Evolutionary conservation across 2,888 invertebrate species (phyloP).

Genomic region (Helleia helle): DNA sequence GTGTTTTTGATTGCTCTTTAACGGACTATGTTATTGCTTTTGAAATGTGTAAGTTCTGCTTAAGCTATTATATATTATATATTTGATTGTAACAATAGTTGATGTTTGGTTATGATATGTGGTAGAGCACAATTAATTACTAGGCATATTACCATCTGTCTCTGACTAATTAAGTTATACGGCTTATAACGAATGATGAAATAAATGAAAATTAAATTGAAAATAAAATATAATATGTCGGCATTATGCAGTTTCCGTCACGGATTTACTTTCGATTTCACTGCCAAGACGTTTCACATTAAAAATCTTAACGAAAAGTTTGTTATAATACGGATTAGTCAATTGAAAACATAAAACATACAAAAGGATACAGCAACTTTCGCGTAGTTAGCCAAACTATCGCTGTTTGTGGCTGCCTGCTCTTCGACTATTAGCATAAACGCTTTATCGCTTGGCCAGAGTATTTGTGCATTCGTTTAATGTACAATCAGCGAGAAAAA

Average conservation of each 20-base stretch:
- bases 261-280: too few species aligned
- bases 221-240: too few species aligned
- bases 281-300: too few species aligned
- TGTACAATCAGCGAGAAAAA: conserved; percentile 1
- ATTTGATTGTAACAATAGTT: background rate
- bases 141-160: too few species aligned
- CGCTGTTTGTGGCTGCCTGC: conserved; percentile 13
- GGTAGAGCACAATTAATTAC: too few species aligned
- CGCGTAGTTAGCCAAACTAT: conserved; percentile 7
- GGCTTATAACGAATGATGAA: too few species aligned
- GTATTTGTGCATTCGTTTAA: conserved; percentile 14
- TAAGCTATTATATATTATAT: background rate
- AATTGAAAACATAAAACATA: conserved; percentile 9
- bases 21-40: background rate
- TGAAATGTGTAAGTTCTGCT: background rate
- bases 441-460: conserved; percentile 19
- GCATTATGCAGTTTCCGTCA: too few species aligned
- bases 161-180: too few species aligned
- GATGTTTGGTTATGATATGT: too few species aligned
- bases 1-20: conserved; percentile 5
- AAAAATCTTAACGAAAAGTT: too few species aligned
- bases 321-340: too few species aligned
- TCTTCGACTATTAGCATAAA: conserved; percentile 18
- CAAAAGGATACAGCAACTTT: conserved; percentile 9
- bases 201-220: too few species aligned